These are phyloP conservation scores for Drosophila infuscata DNA, from an alignment of 2,888 invertebrate genomes.

Conservation along the genomic window DNA sequence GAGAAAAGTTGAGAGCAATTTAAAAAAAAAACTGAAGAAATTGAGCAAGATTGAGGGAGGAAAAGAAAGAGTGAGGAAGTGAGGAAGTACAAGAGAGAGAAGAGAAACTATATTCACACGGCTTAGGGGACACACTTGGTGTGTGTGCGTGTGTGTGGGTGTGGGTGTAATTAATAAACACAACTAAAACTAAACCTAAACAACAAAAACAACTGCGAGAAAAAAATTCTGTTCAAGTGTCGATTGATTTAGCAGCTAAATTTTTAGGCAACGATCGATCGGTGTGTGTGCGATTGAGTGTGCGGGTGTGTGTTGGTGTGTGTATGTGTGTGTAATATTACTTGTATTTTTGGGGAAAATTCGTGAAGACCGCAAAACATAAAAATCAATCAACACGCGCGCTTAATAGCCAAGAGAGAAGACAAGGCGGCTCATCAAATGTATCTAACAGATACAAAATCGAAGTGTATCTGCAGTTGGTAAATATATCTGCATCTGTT, in stretches of 20 bases:
- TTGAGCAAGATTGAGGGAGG: neutral
- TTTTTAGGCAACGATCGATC: slow-evolving; percentile 10
- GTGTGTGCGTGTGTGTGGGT: slow-evolving; percentile 3
- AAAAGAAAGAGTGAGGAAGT: neutral
- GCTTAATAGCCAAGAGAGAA: slow-evolving; percentile 60
- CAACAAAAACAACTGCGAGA: slow-evolving; percentile 28
- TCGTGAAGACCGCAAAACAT: slow-evolving; percentile 61
- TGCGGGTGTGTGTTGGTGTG: neutral
- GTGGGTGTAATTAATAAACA: slow-evolving; percentile 66
- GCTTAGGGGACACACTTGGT: slow-evolving; percentile 46
- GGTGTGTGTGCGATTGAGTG: slow-evolving; percentile 9
- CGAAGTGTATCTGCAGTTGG: slow-evolving; percentile 19
- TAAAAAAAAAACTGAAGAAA: slow-evolving; percentile 25
- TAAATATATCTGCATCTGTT: slow-evolving; percentile 35
- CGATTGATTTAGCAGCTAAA: slow-evolving; percentile 71
- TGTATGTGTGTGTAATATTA: slow-evolving; percentile 1
- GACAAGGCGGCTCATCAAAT: slow-evolving; percentile 60
- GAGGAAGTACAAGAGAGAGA: neutral
- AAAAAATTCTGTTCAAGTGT: slow-evolving; percentile 58
- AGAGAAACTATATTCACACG: slow-evolving; percentile 28
- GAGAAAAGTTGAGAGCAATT: slow-evolving; percentile 71
- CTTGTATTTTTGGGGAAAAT: slow-evolving; percentile 14
- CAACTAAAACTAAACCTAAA: slow-evolving; percentile 36
- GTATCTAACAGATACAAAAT: slow-evolving; percentile 74
- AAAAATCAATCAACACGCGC: slow-evolving; percentile 77